Conservation (phyloP, 2,113 vertebrate species). For the Nycticryphes semicollaris region DNA sequence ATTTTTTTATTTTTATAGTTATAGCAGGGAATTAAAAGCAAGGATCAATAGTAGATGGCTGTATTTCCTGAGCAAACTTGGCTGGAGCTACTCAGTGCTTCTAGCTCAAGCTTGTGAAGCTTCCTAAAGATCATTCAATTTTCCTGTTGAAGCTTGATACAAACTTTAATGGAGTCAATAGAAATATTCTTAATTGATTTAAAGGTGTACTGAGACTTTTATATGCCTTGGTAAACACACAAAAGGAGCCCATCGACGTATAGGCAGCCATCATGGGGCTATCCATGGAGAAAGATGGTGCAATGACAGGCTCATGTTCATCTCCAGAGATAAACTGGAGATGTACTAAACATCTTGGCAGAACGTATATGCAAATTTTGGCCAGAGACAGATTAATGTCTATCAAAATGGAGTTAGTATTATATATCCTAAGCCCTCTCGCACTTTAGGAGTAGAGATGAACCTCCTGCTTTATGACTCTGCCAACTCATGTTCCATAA, state of each 20-base stretch:
- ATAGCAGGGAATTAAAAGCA: conserved; percentile 7
- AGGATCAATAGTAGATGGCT: conserved; percentile 12
- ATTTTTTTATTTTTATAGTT: conserved; percentile 8
- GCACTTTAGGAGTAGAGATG: not conserved
- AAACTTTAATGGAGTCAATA: not conserved
- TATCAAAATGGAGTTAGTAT: not conserved
- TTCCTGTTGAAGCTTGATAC: not conserved
- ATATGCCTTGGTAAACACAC: not conserved
- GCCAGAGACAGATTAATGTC: not conserved
- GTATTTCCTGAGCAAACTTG: conserved; percentile 20
- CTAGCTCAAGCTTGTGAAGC: not conserved
- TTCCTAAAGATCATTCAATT: not conserved
- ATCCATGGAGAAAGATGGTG: not conserved
- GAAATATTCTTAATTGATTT: not conserved
- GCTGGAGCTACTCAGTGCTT: not conserved
- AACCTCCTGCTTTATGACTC: not conserved
- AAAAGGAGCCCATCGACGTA: not conserved
- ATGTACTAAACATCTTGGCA: not conserved
- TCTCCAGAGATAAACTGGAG: not conserved
- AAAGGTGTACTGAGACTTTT: not conserved
- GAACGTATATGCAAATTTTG: not conserved
- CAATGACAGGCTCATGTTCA: not conserved
- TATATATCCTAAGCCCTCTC: not conserved
- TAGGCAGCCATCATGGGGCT: not conserved
- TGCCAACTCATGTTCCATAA: not conserved